Evolutionary conservation across 2,797 vertebrate species (phyloP).

Genomic region (Hydrocynus forskahlii): DNA sequence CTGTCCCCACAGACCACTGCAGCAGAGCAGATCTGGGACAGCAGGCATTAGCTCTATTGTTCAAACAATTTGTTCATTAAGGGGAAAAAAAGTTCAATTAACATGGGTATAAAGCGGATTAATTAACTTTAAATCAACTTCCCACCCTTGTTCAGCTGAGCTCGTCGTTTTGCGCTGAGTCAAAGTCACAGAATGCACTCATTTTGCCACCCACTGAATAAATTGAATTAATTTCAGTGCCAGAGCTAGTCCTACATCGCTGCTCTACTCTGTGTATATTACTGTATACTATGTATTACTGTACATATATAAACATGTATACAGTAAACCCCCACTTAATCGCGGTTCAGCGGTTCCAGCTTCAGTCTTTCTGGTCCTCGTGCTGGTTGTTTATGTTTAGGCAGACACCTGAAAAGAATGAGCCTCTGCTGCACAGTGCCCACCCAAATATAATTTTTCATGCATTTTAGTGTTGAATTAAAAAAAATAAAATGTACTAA

Average conservation of each 20-base stretch:
- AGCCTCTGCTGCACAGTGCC: too few relatives aligned
- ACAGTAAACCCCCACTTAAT: too few relatives aligned
- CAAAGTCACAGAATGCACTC: slow-evolving; percentile 62
- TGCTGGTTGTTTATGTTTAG: too few relatives aligned
- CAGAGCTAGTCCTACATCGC: slow-evolving; percentile 60
- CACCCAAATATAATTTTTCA: too few relatives aligned
- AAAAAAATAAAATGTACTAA: too few relatives aligned
- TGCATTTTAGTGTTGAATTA: too few relatives aligned
- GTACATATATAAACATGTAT: too few relatives aligned
- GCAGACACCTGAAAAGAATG: too few relatives aligned
- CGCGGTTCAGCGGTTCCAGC: too few relatives aligned
- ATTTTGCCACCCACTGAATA: slow-evolving; percentile 71
- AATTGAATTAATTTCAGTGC: slow-evolving; percentile 77
- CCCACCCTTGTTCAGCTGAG: slow-evolving; percentile 53
- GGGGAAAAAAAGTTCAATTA: slow-evolving; percentile 64
- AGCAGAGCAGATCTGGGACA: slow-evolving; percentile 58
- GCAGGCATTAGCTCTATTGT: slow-evolving; percentile 62
- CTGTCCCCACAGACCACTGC: slow-evolving; percentile 47
- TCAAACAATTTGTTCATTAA: slow-evolving; percentile 70
- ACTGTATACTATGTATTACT: too few relatives aligned
- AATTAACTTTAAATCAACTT: slow-evolving; percentile 74
- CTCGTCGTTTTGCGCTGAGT: slow-evolving; percentile 54
- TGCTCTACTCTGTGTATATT: not conserved
- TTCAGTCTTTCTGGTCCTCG: too few relatives aligned
- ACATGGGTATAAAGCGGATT: slow-evolving; percentile 65